Base-by-base conservation (phyloP, 2,888 invertebrate species). In the Tridacna gigas region DNA sequence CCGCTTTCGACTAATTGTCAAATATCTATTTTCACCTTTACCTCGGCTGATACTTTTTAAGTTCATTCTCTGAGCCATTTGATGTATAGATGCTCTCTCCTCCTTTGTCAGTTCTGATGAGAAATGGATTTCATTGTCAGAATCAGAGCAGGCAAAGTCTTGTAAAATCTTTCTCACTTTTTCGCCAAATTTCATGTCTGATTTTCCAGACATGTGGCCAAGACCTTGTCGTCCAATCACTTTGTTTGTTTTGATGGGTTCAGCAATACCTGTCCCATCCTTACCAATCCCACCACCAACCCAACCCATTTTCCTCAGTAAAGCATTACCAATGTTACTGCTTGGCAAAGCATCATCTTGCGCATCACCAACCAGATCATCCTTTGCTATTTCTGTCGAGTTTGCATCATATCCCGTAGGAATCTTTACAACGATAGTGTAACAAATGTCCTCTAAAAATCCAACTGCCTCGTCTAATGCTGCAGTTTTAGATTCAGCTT, bases 261-360 rank as follows among this genome's bases (percentile, higher is more conserved):
- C 96, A 0, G 95, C 95, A 56, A 96, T 96, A 0, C 97, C 97
- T 0, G 96, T 96, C 0, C 94, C 94, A 0, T 96, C 94, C 0
- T 95, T 95, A 0, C 97, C 97, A 3, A 97, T 94, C 0, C 97
- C 97, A 9, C 97, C 97, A 1, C 97, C 97, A 7, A 95, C 94
- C 97, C 97, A 97, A 0, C 97, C 97, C 97, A 97, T 97, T 79
- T 96, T 94, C 60, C 95, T 95, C 96, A 97, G 96, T 94, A 97
- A 91, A 89, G 95, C 96, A 73, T 94, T 95, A 15, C 96, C 96
- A 69, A 96, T 94, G 89, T 96, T 96, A 82, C 95, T 94, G 3
- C 95, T 94, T 0, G 92, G 84, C 37, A 93, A 90, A 11, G 83
- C 80, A 22, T 89, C 77, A 45, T 80, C 79, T 80, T 83, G 86